Evolutionary conservation across 2,888 invertebrate species (phyloP), one percentile per base, ranked within the genome.

Genomic region (Cheiracanthium punctorium): DNA sequence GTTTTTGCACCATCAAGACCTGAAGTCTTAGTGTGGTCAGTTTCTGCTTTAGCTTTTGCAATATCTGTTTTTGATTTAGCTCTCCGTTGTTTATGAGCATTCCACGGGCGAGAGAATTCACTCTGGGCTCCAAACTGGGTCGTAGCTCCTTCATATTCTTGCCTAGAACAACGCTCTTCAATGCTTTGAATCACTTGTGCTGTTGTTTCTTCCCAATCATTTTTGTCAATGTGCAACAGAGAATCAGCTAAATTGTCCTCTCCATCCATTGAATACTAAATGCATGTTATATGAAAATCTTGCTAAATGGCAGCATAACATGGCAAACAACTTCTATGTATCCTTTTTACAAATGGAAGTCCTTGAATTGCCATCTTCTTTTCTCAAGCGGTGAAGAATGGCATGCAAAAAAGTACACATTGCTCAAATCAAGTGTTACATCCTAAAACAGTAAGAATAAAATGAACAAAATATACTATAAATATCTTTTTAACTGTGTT

Each of bases 171-270:
- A n/a, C 87, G 87, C 20, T 87, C 80, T 73, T 87, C 87, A 64
- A 87, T 82, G 73, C 79, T 82, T 52, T 82, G 82, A 71, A 87
- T 87, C 12, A 75, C 87, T 80, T 87, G 65, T 24, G 87, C 87
- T 28, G 87, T 87, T 12, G 82, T 80, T 74, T 79, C 80, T 87
- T 82, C 87, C 87, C 87, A 87, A 75, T 74, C 74, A 71, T 82
- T 77, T 87, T 80, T 79, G 37, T 87, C 87, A 80, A 77, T 65
- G n/a, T 81, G 74, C 52, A 87, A 65, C 71, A 87, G 75, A 52
- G 82, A 77, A 74, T 87, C 82, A 43, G 80, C 65, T 75, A 75
- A 67, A 43, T 74, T 72, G 76, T 81, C 81, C 67, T 87, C 87
- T 33, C 81, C 81, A 77, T 87, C 87, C 87, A 87, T 87, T 80